Conservation (phyloP, 1,140 invertebrate genomes). For the Drosophila truncata region DNA sequence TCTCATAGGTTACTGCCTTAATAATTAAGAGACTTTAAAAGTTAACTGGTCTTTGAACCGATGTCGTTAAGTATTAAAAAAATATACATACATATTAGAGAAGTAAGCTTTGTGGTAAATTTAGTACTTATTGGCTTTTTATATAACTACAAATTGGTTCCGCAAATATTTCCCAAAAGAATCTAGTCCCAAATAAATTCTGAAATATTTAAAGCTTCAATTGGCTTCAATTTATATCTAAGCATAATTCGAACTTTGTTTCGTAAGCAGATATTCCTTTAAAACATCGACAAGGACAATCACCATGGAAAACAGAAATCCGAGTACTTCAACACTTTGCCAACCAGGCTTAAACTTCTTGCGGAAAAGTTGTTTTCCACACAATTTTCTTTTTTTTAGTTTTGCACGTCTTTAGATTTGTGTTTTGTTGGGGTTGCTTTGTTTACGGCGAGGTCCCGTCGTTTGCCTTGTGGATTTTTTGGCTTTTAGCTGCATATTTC, state of each 20-base stretch:
- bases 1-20: neutral
- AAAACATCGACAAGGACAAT: neutral
- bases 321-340: constrained; percentile 57
- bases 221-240: neutral
- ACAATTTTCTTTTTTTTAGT: constrained; percentile 20
- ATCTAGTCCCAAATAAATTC: fast-evolving
- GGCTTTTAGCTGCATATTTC: constrained; percentile 60
- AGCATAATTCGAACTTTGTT: neutral
- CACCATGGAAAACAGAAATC: constrained; percentile 18
- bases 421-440: constrained; percentile 54
- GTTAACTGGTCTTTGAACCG: neutral
- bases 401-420: constrained; percentile 56
- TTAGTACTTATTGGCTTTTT: neutral
- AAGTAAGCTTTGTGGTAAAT: neutral
- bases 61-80: too few relatives aligned
- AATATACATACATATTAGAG: neutral
- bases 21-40: constrained; percentile 3
- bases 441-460: constrained; percentile 42
- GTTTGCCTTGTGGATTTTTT: constrained; percentile 52
- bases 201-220: neutral
- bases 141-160: neutral
- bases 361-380: constrained; percentile 37
- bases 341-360: constrained; percentile 47
- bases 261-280: constrained; percentile 4
- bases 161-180: neutral